Evolutionary conservation across 2,113 vertebrate genomes (phyloP), one percentile per base, ranked within the genome.

Genomic region (Rhegmatorhina hoffmannsi): DNA sequence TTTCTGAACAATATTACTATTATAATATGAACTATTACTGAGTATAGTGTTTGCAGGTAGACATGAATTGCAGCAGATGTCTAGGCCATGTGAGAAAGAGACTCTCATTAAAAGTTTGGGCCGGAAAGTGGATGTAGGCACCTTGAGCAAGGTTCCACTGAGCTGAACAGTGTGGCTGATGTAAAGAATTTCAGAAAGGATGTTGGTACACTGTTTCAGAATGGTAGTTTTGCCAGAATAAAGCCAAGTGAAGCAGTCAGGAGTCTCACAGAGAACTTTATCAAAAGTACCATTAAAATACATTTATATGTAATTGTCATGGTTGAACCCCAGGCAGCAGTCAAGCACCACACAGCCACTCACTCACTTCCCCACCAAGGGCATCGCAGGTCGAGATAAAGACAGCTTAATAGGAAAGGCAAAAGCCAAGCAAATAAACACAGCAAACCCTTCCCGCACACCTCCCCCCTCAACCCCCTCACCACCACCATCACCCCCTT

Each of bases 121-220:
- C 4, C 24, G 53, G 33, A n/a, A 58, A 59, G 10, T 6, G 13
- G 18, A 3, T 28, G n/a, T 74, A 68, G 89, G 58, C 47, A 55
- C 7, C 31, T 52, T 0, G 6, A 84, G 60, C 11, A 62, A 36
- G 20, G n/a, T 89, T 60, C 60, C 47, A 47, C 46, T 0, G 0
- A 59, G 43, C 43, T 62, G 55, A 76, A 36, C 18, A 18, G 23
- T 56, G 40, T 34, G 58, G 31, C n/a, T 60, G 49, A 47, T 16
- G 16, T 72, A 26, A 63, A 84, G 63, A 25, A 21, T 16, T 44
- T 67, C 26, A 36, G 17, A 36, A 23, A 10, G 31, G 1, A 13
- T 18, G 72, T 69, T 89, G 31, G 73, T 16, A 0, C 36, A 7
- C 17, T 49, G 15, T 43, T 83, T 69, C 60, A 81, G 24, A 75